Evolutionary conservation across 2,113 vertebrate species (phyloP).

Genomic region (Psephotus haematonotus): DNA sequence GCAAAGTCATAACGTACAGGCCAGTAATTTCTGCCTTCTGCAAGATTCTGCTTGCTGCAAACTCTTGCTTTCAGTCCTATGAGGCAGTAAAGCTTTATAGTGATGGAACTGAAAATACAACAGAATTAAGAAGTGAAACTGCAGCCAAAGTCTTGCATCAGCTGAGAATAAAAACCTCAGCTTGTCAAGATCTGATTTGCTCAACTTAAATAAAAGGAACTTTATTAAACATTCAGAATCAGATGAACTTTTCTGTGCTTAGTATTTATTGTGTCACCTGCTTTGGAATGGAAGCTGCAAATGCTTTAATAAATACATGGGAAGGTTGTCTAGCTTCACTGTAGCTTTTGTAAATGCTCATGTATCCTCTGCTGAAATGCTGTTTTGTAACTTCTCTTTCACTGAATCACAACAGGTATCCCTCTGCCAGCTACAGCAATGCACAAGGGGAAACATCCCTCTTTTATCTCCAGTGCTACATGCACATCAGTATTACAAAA

Average conservation of each 20-base stretch:
- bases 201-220: conserved; percentile 23
- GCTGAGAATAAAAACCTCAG: background rate
- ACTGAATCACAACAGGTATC: conserved; percentile 43
- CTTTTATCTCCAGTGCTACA: conserved; percentile 44
- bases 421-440: conserved; percentile 17
- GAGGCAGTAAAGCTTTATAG: conserved; percentile 37
- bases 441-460: conserved; percentile 23
- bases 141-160: conserved; percentile 12
- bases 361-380: conserved; percentile 41
- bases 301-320: conserved; percentile 36
- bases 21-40: conserved; percentile 44
- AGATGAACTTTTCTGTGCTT: conserved; percentile 8
- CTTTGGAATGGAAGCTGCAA: conserved; percentile 29
- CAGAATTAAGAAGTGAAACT: conserved; percentile 47
- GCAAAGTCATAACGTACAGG: conserved; percentile 1
- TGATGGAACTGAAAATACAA: conserved; percentile 26
- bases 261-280: background rate
- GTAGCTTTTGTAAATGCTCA: conserved; percentile 39
- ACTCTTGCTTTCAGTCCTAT: conserved; percentile 17
- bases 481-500: background rate
- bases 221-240: conserved; percentile 33
- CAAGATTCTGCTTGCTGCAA: conserved; percentile 14
- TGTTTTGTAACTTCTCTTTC: conserved; percentile 57
- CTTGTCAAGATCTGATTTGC: background rate
- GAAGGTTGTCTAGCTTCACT: conserved; percentile 18